These are phyloP conservation scores for Drosophila azteca DNA, from an alignment of 1,140 invertebrate species.

Conservation along the genomic window DNA sequence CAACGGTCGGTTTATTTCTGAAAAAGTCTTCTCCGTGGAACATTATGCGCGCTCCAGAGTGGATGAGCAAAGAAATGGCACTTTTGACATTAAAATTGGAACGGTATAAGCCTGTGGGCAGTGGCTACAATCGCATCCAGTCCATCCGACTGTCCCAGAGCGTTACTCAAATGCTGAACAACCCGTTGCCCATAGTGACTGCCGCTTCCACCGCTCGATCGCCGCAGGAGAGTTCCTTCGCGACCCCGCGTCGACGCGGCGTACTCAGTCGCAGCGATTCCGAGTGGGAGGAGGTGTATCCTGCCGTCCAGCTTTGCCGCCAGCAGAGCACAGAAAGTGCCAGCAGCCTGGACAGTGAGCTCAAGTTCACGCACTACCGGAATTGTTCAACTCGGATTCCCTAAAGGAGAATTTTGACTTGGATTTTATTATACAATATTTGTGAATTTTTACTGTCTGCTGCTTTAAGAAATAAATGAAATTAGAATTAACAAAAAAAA, in stretches of 20 bases:
- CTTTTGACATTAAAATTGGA: constrained; percentile 69
- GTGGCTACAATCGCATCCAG: constrained; percentile 79
- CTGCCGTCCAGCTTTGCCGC: constrained; percentile 58
- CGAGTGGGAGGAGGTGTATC: constrained; percentile 80
- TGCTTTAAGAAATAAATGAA: constrained; percentile 17
- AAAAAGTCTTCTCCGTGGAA: constrained; percentile 18
- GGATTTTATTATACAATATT: constrained; percentile 32
- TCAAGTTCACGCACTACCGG: constrained; percentile 69
- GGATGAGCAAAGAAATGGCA: constrained; percentile 77
- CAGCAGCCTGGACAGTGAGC: constrained; percentile 45
- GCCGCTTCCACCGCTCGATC: constrained; percentile 14
- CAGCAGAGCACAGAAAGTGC: constrained; percentile 57
- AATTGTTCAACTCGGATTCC: constrained; percentile 78
- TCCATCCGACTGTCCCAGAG: constrained; percentile 76
- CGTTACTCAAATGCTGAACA: constrained; percentile 80
- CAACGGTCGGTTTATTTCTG: constrained; percentile 53
- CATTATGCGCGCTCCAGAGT: constrained; percentile 73
- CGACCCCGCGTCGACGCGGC: constrained; percentile 55
- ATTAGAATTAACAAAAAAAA: too few relatives aligned
- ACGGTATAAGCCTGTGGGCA: constrained; percentile 71
- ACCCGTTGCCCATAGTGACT: constrained; percentile 60
- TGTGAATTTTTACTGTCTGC: constrained; percentile 24
- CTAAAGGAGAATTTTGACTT: constrained; percentile 20
- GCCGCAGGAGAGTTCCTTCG: constrained; percentile 44
- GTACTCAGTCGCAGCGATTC: constrained; percentile 74